phyloP scores from a whole-genome alignment of 1,140 invertebrate species.

The Ooceraea biroi region DNA sequence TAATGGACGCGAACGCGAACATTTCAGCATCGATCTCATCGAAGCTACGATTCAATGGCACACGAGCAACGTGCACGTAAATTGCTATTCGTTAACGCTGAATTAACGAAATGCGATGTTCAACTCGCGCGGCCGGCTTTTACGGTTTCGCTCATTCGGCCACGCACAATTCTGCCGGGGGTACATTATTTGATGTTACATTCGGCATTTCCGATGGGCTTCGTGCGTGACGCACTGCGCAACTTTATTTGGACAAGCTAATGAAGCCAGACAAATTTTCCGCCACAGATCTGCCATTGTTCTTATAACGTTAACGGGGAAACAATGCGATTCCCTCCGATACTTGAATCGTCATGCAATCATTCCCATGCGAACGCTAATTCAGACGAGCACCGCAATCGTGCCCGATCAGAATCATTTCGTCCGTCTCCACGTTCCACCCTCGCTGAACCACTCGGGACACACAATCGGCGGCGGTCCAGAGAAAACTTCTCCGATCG shows the following conservation, averaged over 20 bases:
- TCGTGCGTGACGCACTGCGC: slow-evolving; percentile 29
- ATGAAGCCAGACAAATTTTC: too few relatives aligned
- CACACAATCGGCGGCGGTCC: slow-evolving; percentile 5
- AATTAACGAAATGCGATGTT: slow-evolving; percentile 6
- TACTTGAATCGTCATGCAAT: too few relatives aligned
- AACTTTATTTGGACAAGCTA: not conserved
- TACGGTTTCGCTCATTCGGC: slow-evolving; percentile 12
- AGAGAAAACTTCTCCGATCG: slow-evolving; percentile 3
- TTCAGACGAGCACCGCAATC: slow-evolving; percentile 3
- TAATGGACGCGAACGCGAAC: not conserved
- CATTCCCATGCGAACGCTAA: not conserved
- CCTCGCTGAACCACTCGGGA: not conserved
- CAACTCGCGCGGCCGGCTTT: slow-evolving; percentile 6
- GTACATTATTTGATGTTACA: slow-evolving; percentile 29
- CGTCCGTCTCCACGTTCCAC: too few relatives aligned
- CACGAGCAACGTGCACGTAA: not conserved
- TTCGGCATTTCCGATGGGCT: slow-evolving; percentile 25
- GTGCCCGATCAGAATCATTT: slow-evolving; percentile 26
- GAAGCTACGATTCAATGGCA: not conserved
- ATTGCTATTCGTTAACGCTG: not conserved
- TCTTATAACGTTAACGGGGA: too few relatives aligned
- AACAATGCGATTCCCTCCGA: too few relatives aligned
- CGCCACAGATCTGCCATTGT: too few relatives aligned
- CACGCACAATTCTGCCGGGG: not conserved
- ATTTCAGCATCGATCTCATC: not conserved